phyloP scores from a whole-genome alignment of 2,113 vertebrate genomes.

The crab-eating macaque (Macaca fascicularis) region T2T-MFA8v1.1 NC_088395.1:158277501-158278000 shows the following conservation, averaged over 20 bases:
- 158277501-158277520: neutral
- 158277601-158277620: neutral
- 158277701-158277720: neutral
- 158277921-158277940: neutral
- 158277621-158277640: neutral
- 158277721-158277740: neutral
- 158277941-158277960: neutral
- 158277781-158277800: neutral
- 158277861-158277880: neutral
- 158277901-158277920: neutral
- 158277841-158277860: neutral
- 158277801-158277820: constrained; percentile 27
- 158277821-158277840: neutral
- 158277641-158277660: neutral
- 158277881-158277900: neutral
- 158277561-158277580: neutral
- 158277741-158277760: neutral
- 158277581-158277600: neutral
- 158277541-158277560: neutral
- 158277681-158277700: neutral
- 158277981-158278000: neutral
- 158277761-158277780: neutral
- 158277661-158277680: neutral
- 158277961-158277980: neutral
- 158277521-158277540: neutral